These are phyloP conservation scores for Coptodon rendalli DNA, from an alignment of 2,113 vertebrate species.

Conservation along the genomic window DNA sequence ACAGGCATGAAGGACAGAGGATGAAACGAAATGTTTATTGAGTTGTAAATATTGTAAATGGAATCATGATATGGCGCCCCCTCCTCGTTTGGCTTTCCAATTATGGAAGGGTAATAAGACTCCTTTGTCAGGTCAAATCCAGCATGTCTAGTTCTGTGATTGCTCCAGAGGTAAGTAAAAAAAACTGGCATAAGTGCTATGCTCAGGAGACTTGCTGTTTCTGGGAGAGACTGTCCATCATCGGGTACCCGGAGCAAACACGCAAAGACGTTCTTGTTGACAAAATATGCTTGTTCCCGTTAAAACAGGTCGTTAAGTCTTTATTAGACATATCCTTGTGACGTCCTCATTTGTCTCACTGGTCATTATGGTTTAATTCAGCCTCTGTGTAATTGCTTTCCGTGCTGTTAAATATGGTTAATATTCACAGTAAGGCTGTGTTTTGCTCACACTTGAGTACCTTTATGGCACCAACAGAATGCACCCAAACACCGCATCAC, in stretches of 20 bases:
- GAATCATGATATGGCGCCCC: constrained; percentile 49
- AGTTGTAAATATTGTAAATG: constrained; percentile 74
- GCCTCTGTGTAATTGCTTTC: constrained; percentile 27
- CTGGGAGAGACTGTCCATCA: neutral
- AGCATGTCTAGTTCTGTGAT: constrained; percentile 25
- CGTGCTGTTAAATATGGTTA: constrained; percentile 28
- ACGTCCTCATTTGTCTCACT: constrained; percentile 34
- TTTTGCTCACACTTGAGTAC: neutral
- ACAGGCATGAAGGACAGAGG: constrained; percentile 64
- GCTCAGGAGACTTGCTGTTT: neutral
- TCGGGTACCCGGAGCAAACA: neutral
- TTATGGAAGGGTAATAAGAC: constrained; percentile 66
- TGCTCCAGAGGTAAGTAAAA: constrained; percentile 14
- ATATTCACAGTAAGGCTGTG: constrained; percentile 36
- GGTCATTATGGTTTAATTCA: constrained; percentile 23
- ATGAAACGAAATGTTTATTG: constrained; percentile 67
- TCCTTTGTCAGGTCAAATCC: constrained; percentile 64
- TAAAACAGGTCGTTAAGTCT: constrained; percentile 44
- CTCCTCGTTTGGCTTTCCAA: constrained; percentile 59
- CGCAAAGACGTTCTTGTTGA: neutral
- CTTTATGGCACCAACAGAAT: neutral
- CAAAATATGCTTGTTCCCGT: constrained; percentile 26
- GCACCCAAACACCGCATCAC: neutral
- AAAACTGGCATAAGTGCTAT: constrained; percentile 5
- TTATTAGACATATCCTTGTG: constrained; percentile 39